Base-by-base conservation (phyloP, 2,888 invertebrate species). In the Drosophila infuscata region DNA sequence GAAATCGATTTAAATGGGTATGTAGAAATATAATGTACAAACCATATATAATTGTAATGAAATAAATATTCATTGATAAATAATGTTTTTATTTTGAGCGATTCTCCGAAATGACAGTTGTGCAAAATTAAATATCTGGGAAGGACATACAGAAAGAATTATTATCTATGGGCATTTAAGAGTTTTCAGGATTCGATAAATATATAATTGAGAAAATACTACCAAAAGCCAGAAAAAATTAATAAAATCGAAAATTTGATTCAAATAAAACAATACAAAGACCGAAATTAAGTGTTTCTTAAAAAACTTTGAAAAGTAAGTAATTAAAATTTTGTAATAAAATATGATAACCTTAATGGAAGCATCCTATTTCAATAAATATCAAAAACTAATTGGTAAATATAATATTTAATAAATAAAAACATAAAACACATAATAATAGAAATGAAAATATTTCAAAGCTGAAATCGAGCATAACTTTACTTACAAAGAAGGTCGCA, bases 21-120 rank as follows among this genome's bases (percentile, higher is more conserved):
- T 35, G 17, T 9, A 9, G 5, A 20, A 25, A 17, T 51, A 15
- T 25, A 25, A 25, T 17, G n/a, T 53, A 11, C 3, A 46, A 4
- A 1, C 20, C 20, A 46, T 15, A 15, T 25, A 1, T 9, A 35
- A 15, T 0, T 3, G 12, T 25, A n/a, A 0, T 11, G 15, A 69
- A 67, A 67, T 54, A 48, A 38, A 67, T 56, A 29, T 48, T 38
- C 32, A 33, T 33, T 38, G 2, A 30, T 29, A 17, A 3, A 29
- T 29, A 11, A 29, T 15, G 17, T 17, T 6, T 7, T 36, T 2
- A 36, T 49, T 54, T 54, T 25, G 20, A 25, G 1, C 20, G 20
- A 8, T 6, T 25, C 46, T 3, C 7, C 33, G 15, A 25, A 15
- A 25, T 3, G 4, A 9, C 1, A 25, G 11, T 20, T 46, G 17